Evolutionary conservation across 2,888 invertebrate species (phyloP), one percentile per base, ranked within the genome.

Genomic region (Oeneis ivallda): DNA sequence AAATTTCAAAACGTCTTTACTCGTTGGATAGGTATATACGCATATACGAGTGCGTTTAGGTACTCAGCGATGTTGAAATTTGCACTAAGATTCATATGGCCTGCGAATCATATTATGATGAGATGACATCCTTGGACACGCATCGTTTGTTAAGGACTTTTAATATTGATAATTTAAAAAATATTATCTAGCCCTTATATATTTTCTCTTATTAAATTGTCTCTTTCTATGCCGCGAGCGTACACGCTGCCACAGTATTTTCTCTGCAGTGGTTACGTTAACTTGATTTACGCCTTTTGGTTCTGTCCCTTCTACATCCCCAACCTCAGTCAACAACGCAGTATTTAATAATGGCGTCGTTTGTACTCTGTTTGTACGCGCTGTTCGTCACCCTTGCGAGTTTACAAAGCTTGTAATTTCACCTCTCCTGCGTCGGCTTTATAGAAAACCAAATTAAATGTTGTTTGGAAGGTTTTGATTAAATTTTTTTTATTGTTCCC

Each of bases 321-420:
- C 39, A 37, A 54, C 39, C 37, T 37, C 54, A 17, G 39, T 54
- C 41, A 56, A 56, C 41, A 56, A 19, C 56, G 19, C 19, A 10
- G n/a, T 56, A 19, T 56, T 56, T 41, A 56, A 56, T 56, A 41
- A 39, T 56, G 56, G 41, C 19, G 41, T 39, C 39, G 39, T 19
- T 19, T 41, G 13, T 41, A 17, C 39, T 17, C 54, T 17, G 56
- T 53, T 56, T 41, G 54, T 54, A 54, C 39, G 54, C 54, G 3
- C 26, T 26, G 26, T 26, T 26, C 26, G 15, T 54, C 19, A 56
- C 56, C 56, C 13, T 41, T 41, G 41, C 41, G 56, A 56, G 56
- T 56, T 56, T 19, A 41, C 56, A 39, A 19, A 56, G 56, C 41
- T 19, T 19, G 41, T 56, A 56, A 56, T 56, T 56, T 56, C 7